Base-by-base conservation (phyloP, 1,140 invertebrate species). In the Drosophila mojavensis region DNA sequence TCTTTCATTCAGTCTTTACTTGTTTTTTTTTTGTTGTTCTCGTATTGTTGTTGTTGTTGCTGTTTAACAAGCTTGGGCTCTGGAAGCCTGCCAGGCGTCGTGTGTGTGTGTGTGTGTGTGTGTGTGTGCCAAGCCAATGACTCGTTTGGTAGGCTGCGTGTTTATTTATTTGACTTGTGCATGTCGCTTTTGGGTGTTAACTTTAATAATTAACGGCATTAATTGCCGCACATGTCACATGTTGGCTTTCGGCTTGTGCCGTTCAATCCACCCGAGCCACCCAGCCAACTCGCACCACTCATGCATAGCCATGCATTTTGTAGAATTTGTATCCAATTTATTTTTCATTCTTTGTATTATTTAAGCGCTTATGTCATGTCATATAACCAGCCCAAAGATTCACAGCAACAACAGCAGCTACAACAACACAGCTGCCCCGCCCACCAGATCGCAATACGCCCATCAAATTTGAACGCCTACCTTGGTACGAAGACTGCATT, bases 161-260 rank as follows among this genome's bases (percentile, higher is more conserved):
- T 83, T 88, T 88, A 88, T 88, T 88, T 88, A 88, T 88, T 88
- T 88, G 84, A 88, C 83, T 88, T 88, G 83, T 86, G 83, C 83
- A 88, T 88, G 83, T 88, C 79, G 84, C 84, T 88, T 88, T 88
- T 89, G 83, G 83, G 83, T 88, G 83, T 88, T 88, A 88, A 88
- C 83, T 88, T 88, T 83, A 88, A 88, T 88, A 88, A 88, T 88
- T 88, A 88, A 88, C 83, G 84, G 83, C 80, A 88, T 88, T 88
- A 88, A 88, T 88, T 88, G 83, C 80, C 85, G 84, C 83, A 88
- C 83, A 89, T 88, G 83, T 88, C 83, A 86, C 83, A 88, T 86
- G 83, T 86, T 86, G 73, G 82, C 79, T 76, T 79, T 68, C 43
- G 20, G 28, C 55, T 41, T 47, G 24, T 17, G 20, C 39, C 53